phyloP scores from a whole-genome alignment of 2,888 invertebrate species.

The Laothoe populi region DNA sequence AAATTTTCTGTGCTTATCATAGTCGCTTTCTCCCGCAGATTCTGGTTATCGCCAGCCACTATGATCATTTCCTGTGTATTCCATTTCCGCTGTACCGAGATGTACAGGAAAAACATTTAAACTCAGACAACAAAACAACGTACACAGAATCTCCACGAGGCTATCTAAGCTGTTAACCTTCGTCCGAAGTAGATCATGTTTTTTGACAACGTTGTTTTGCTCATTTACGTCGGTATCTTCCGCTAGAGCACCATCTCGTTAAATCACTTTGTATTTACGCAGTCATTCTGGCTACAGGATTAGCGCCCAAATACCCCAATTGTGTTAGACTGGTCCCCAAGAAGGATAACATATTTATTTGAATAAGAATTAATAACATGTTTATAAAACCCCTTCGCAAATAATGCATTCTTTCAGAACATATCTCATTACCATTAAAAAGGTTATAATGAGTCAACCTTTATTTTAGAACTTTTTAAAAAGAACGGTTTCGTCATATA shows the following conservation, averaged over 20 bases:
- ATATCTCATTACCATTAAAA: no score
- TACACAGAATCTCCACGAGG: slow-evolving; percentile 41
- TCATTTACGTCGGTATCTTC: slow-evolving; percentile 33
- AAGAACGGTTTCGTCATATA: no score
- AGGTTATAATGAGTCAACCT: no score
- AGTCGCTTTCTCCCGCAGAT: neutral
- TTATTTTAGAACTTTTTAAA: no score
- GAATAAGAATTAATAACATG: no score
- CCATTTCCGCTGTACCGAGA: neutral
- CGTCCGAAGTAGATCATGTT: slow-evolving; percentile 46
- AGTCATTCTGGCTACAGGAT: no score
- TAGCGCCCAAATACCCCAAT: no score
- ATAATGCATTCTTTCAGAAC: no score
- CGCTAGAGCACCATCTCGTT: slow-evolving; percentile 30
- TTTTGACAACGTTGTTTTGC: slow-evolving; percentile 40
- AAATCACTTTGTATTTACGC: slow-evolving; percentile 6
- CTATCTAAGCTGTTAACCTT: slow-evolving; percentile 59
- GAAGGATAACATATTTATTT: no score
- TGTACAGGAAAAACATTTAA: slow-evolving; percentile 10
- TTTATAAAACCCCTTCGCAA: no score
- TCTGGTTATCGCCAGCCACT: neutral
- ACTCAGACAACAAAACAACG: slow-evolving; percentile 8
- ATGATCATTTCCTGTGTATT: neutral
- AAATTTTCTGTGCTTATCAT: no score
- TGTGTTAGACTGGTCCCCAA: no score